Evolutionary conservation across 2,113 vertebrate genomes (phyloP).

Genomic region (Myrmophylax atrothorax): DNA sequence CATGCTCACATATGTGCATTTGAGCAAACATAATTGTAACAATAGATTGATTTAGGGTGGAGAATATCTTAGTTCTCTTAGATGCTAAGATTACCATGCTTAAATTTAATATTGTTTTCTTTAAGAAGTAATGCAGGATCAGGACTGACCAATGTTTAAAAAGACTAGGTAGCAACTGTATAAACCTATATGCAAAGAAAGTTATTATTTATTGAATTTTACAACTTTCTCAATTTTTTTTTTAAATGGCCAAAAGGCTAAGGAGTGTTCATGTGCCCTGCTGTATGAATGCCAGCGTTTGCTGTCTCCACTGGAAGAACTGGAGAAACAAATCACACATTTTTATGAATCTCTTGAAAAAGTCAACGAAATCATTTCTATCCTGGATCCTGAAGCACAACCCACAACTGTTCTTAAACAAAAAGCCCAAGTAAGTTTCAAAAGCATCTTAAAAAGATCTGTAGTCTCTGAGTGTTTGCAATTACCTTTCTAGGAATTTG

Average conservation of each 20-base stretch:
- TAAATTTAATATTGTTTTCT: neutral
- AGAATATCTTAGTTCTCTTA: neutral
- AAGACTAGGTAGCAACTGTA: neutral
- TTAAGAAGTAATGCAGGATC: neutral
- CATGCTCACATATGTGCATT: neutral
- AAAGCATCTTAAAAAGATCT: neutral
- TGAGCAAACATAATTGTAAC: neutral
- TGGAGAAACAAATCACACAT: constrained; percentile 88
- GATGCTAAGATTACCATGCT: neutral
- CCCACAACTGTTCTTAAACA: constrained; percentile 83
- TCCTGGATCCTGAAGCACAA: constrained; percentile 79
- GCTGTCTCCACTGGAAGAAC: constrained; percentile 85
- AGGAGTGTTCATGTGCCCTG: constrained; percentile 82
- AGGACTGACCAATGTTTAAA: neutral
- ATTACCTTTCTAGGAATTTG: neutral
- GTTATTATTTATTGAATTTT: neutral
- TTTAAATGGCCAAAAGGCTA: constrained; percentile 78
- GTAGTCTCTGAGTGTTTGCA: neutral
- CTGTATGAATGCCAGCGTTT: constrained; percentile 86
- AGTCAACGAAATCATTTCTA: constrained; percentile 83
- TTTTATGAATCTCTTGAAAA: constrained; percentile 91
- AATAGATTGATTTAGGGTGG: neutral
- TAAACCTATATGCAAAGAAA: neutral
- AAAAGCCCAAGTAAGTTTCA: constrained; percentile 86
- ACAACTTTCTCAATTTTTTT: neutral